Conservation (phyloP, 2,113 vertebrate genomes). For the Lota lota region DNA sequence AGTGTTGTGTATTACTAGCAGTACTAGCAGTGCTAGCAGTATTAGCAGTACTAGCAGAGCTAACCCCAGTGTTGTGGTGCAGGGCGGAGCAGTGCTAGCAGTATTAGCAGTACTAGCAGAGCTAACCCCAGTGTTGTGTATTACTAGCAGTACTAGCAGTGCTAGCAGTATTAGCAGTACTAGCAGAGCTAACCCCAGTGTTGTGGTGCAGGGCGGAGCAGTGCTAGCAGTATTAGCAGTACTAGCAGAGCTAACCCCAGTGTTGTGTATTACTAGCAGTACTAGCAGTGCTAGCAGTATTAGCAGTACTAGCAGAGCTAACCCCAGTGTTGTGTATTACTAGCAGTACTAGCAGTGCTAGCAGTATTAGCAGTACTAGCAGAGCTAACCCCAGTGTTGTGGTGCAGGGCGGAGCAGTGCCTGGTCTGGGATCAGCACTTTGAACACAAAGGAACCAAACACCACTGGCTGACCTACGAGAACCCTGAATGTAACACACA, state of each 20-base stretch:
- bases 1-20: too few relatives aligned
- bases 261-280: background rate
- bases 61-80: too few relatives aligned
- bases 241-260: too few relatives aligned
- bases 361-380: background rate
- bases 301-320: background rate
- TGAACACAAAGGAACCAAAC: conserved; percentile 84
- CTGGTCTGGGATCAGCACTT: conserved; percentile 85
- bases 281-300: background rate
- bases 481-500: conserved; percentile 82
- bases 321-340: background rate
- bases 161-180: background rate
- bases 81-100: too few relatives aligned
- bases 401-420: conserved; percentile 85
- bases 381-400: background rate
- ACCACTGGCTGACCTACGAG: conserved; percentile 92
- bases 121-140: too few relatives aligned
- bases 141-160: background rate
- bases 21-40: too few relatives aligned
- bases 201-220: too few relatives aligned
- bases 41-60: too few relatives aligned
- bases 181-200: background rate
- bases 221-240: background rate
- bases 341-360: background rate
- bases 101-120: too few relatives aligned